These are phyloP conservation scores for Pseudomyrmex dendroicus DNA, from an alignment of 1,140 invertebrate genomes.

Conservation along the genomic window DNA sequence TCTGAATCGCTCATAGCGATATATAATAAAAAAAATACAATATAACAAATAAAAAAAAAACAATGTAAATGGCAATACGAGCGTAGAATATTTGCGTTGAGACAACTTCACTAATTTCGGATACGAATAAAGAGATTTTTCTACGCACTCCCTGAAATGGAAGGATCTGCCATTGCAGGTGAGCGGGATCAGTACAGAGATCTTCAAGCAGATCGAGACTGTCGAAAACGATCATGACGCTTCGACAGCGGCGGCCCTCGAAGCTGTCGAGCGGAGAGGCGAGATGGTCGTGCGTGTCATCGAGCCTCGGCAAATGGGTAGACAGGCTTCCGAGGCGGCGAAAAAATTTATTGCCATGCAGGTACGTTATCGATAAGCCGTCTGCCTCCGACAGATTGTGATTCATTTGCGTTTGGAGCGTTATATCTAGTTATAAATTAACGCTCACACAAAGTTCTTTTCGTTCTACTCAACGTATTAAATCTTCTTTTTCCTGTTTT, in stretches of 20 bases:
- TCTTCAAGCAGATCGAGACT: conserved; percentile 98
- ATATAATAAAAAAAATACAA: background rate
- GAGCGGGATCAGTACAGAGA: conserved; percentile 97
- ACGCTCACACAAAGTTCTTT: background rate
- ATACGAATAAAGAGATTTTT: too few species aligned
- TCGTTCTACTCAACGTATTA: background rate
- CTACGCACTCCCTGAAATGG: conserved; percentile 43
- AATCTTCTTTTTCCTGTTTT: background rate
- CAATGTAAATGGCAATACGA: background rate
- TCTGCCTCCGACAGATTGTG: conserved; percentile 41
- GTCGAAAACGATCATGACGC: conserved; percentile 97
- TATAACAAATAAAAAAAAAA: background rate
- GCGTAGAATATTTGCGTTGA: background rate
- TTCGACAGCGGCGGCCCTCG: conserved; percentile 94
- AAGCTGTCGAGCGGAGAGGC: conserved; percentile 95
- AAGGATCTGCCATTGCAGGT: conserved; percentile 87
- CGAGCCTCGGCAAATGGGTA: conserved; percentile 93
- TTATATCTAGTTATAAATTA: conserved; percentile 29
- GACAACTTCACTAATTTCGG: conserved; percentile 33
- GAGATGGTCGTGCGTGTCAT: conserved; percentile 97
- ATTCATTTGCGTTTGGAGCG: conserved; percentile 36
- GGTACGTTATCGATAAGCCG: conserved; percentile 81
- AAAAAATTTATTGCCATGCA: conserved; percentile 92
- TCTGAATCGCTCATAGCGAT: too few species aligned
- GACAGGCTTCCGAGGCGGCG: conserved; percentile 92